phyloP scores from a whole-genome alignment of 2,888 invertebrate genomes.

The Drosophila nr. perissopoda region DNA sequence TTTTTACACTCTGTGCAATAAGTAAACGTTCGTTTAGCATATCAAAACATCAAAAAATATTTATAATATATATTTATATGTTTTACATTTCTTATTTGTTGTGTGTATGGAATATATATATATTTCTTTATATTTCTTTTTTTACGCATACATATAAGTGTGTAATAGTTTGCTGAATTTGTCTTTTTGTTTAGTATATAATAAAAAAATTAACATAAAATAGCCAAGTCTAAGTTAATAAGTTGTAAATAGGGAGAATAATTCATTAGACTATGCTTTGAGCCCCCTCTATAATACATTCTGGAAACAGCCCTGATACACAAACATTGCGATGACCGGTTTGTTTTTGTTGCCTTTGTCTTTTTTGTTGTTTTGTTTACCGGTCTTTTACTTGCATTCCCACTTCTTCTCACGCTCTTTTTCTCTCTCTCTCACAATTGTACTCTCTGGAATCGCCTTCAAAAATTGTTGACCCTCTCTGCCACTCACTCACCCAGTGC shows the following conservation, averaged over 20 bases:
- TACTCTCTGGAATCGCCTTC: conserved; percentile 9
- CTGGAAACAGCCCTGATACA: conserved; percentile 8
- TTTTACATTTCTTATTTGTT: background rate
- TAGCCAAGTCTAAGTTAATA: background rate
- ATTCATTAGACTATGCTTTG: background rate
- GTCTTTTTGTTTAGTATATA: background rate
- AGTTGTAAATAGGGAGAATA: background rate
- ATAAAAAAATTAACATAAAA: background rate
- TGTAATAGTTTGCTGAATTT: background rate
- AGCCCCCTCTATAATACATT: conserved; percentile 4
- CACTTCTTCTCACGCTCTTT: background rate
- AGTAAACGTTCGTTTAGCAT: conserved; percentile 13
- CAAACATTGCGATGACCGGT: conserved; percentile 45
- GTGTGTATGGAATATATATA: background rate
- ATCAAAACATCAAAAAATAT: background rate
- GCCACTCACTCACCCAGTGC: conserved; percentile 5
- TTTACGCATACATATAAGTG: background rate
- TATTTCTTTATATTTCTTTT: background rate
- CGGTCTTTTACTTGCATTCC: conserved; percentile 48
- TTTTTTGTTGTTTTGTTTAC: conserved; percentile 54
- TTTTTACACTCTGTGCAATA: conserved; percentile 67
- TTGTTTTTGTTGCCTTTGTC: conserved; percentile 44
- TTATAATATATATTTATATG: background rate
- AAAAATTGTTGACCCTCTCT: conserved; percentile 33
- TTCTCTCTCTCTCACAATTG: background rate